Evolutionary conservation across 2,888 invertebrate genomes (phyloP).

Genomic region (Rutpela maculata): DNA sequence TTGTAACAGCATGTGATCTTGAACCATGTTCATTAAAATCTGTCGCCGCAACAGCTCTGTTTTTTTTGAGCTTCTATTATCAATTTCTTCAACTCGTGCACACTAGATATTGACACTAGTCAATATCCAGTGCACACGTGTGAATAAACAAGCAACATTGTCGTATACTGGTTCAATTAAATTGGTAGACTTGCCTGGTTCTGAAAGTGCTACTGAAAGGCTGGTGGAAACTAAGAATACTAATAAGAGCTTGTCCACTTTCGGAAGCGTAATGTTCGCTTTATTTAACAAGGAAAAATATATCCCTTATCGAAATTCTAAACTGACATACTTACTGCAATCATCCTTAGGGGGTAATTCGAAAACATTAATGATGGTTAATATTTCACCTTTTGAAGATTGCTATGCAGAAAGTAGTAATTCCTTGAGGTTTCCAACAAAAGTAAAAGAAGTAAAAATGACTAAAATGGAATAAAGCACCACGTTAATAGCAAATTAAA

Average conservation of each 20-base stretch:
- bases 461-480: constrained; percentile 79
- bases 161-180: constrained; percentile 83
- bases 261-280: constrained; percentile 89
- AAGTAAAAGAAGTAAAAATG: constrained; percentile 89
- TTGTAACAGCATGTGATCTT: constrained; percentile 75
- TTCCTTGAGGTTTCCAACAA: constrained; percentile 91
- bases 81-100: constrained; percentile 81
- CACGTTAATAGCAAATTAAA: neutral
- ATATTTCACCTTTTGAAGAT: constrained; percentile 90
- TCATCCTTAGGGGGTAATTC: constrained; percentile 93
- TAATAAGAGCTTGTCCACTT: constrained; percentile 87
- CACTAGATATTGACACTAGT: constrained; percentile 79
- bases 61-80: constrained; percentile 86
- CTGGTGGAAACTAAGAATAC: constrained; percentile 91
- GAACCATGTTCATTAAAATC: constrained; percentile 78
- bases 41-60: constrained; percentile 80
- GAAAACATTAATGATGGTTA: constrained; percentile 95
- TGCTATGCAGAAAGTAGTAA: constrained; percentile 90
- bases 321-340: constrained; percentile 91
- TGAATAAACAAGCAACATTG: constrained; percentile 79
- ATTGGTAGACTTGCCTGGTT: constrained; percentile 91
- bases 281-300: constrained; percentile 89
- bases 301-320: constrained; percentile 92
- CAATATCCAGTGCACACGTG: constrained; percentile 79
- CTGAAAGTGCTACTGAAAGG: constrained; percentile 79